Base-by-base conservation (phyloP, 2,888 invertebrate species). In the Noctua janthe region DNA sequence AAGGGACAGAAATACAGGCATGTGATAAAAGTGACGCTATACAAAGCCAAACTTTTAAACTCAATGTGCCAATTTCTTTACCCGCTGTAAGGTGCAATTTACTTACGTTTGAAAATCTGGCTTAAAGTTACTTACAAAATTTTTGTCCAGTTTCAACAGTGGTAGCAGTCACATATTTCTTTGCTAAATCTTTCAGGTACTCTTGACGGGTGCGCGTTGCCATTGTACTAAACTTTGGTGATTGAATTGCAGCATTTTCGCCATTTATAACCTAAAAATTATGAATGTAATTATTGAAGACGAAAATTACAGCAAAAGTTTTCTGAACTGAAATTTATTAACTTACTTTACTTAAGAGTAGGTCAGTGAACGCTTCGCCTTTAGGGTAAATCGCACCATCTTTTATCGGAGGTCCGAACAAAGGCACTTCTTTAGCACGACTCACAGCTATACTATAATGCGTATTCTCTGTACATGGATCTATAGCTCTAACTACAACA, bases 221-320 rank as follows among this genome's bases (percentile, higher is more conserved):
- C 99, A 99, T 99, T 72, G 99, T 99, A 76, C 99, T 98, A 96
- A 99, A 99, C 96, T 99, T 99, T 92, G 99, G 99, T 70, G 99
- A 99, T 90, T 99, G 98, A 94, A 99, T 99, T 20, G 99, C 99
- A 20, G 99, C 99, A 96, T 99, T 99, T 94, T 99, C 99, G 47
- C 99, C 99, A 95, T 99, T 99, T 87, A 99, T 99, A 66, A 99
- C 98, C 97, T 97, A 78, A n/a, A 92, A 91, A 59, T 11, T 3
- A 39, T 47, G 11, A 23, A 5, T 47, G 2, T 15, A n/a, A 64
- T 20, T 72, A 51, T 43, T 47, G 43, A 59, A 11, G n/a, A 39
- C 2, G 20, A 47, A 69, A 51, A 77, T 66, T 4, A 1, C 15
- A 64, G 20, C 29, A 43, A 73, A 54, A 17, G 7, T 4, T 64